phyloP scores from a whole-genome alignment of 1,140 invertebrate species.

The Cotesia glomerata region DNA sequence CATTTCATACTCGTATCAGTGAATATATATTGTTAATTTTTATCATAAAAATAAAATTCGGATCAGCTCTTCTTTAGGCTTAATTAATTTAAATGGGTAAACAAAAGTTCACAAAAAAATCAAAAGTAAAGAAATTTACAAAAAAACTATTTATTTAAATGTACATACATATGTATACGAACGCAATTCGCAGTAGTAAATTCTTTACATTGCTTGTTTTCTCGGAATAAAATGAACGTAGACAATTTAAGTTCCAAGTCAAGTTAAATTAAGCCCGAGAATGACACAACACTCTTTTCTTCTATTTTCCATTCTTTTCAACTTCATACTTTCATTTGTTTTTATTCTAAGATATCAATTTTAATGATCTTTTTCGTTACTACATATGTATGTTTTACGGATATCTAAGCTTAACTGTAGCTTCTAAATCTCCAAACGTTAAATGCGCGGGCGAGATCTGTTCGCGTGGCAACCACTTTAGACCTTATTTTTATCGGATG shows the following conservation, averaged over 20 bases:
- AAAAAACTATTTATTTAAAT: no score
- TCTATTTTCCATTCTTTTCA: background rate
- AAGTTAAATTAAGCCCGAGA: background rate
- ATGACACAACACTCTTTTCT: background rate
- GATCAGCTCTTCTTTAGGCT: no score
- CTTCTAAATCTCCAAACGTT: background rate
- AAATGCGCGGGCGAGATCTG: background rate
- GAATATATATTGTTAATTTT: no score
- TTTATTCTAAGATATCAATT: background rate
- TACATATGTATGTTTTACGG: background rate
- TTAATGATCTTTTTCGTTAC: background rate
- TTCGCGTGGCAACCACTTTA: conserved; percentile 38
- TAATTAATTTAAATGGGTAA: no score
- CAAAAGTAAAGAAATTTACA: no score
- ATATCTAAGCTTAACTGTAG: background rate
- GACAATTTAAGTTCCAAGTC: background rate
- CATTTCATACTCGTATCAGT: no score
- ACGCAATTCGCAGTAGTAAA: background rate
- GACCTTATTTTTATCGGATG: conserved; percentile 45
- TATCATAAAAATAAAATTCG: no score
- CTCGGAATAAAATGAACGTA: background rate
- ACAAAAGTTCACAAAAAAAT: no score
- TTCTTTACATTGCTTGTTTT: background rate
- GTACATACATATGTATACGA: background rate
- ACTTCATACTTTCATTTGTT: background rate